Conservation (phyloP, 2,113 vertebrate genomes). For the Morone saxatilis region DNA sequence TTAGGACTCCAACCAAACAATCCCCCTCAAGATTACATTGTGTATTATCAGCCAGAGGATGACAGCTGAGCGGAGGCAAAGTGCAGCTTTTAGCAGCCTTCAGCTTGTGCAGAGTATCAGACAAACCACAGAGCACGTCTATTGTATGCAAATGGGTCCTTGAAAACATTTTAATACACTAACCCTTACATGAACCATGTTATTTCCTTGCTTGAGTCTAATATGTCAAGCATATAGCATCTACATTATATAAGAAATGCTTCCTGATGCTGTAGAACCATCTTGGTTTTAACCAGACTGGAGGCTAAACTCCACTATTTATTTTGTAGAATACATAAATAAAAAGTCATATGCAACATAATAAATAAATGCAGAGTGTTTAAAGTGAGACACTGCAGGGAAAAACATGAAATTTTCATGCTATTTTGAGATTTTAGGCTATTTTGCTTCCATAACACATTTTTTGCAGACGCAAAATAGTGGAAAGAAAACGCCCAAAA, state of each 20-base stretch:
- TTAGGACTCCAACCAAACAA: conserved; percentile 15
- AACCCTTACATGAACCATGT: background rate
- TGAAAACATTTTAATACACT: background rate
- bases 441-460: too few relatives aligned
- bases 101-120: conserved; percentile 18
- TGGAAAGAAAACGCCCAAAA: too few relatives aligned
- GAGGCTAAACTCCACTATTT: background rate
- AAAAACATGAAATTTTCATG: too few relatives aligned
- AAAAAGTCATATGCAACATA: background rate
- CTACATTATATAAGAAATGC: background rate
- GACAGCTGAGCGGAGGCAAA: conserved; percentile 37
- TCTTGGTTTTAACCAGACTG: background rate
- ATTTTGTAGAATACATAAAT: background rate
- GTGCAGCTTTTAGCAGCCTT: conserved; percentile 43
- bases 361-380: background rate
- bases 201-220: background rate
- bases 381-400: too few relatives aligned
- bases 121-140: background rate
- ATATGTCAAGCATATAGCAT: background rate
- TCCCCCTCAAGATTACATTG: conserved; percentile 29
- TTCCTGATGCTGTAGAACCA: background rate
- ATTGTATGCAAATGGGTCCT: conserved; percentile 1
- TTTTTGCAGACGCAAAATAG: too few relatives aligned
- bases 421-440: too few relatives aligned
- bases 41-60: conserved; percentile 12